phyloP scores from a whole-genome alignment of 2,113 vertebrate species.

The Haemorhous mexicanus region DNA sequence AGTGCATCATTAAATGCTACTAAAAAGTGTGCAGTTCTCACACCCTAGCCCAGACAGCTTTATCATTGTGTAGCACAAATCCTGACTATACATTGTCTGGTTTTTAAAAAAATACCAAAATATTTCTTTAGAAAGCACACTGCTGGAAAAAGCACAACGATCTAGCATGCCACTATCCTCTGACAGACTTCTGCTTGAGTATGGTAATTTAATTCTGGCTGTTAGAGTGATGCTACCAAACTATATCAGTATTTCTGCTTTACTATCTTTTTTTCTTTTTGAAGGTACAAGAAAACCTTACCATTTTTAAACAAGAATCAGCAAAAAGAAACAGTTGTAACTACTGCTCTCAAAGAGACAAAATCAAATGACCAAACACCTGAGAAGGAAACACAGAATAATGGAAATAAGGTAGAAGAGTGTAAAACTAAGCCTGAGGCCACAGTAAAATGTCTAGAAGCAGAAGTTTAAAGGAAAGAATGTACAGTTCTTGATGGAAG shows the following conservation, averaged over 20 bases:
- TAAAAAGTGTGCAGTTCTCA: background rate
- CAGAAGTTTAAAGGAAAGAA: slow-evolving; percentile 71
- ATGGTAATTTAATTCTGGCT: background rate
- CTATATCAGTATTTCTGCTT: background rate
- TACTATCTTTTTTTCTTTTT: slow-evolving; percentile 25
- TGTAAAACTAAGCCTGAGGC: slow-evolving; percentile 43
- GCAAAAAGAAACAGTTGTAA: slow-evolving; percentile 76
- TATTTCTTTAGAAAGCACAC: background rate
- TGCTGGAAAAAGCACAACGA: background rate
- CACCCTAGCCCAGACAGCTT: background rate
- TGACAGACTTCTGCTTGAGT: background rate
- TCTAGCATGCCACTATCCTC: background rate
- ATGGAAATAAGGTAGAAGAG: slow-evolving; percentile 63
- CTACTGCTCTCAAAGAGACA: slow-evolving; percentile 76
- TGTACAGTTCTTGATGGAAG: background rate
- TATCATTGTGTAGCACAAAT: background rate
- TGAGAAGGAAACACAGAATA: slow-evolving; percentile 67
- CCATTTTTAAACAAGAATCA: slow-evolving; percentile 70
- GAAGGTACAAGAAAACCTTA: slow-evolving; percentile 75
- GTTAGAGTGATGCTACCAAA: background rate
- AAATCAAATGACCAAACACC: slow-evolving; percentile 44
- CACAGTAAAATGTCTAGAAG: slow-evolving; percentile 74
- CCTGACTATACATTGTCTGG: background rate
- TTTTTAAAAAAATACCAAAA: background rate
- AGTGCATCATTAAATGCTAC: background rate